A percentile compares a stretch with the other conserved stretches of the same genome.
Evolutionary conservation across 2,113 vertebrate species (phyloP).

Genomic region (Tyto alba): DNA sequence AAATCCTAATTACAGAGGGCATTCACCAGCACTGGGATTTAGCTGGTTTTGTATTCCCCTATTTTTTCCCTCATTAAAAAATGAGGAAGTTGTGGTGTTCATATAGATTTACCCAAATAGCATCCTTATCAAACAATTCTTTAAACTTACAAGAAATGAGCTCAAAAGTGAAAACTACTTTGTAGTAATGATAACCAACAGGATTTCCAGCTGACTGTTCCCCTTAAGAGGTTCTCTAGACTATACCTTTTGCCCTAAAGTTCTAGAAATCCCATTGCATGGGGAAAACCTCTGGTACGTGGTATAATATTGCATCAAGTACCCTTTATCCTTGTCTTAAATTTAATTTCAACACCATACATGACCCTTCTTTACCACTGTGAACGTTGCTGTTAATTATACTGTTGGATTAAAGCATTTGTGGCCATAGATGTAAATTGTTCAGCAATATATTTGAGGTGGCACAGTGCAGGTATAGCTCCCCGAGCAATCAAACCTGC

Average conservation of each 20-base stretch:
- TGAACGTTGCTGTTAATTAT: background rate
- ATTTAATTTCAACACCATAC: background rate
- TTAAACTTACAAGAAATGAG: background rate
- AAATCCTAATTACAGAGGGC: background rate
- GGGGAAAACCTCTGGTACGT: background rate
- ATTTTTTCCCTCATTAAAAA: background rate
- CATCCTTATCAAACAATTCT: background rate
- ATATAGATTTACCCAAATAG: background rate
- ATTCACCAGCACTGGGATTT: fast-evolving
- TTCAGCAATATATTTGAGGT: background rate
- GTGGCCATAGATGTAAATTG: background rate
- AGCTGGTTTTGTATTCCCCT: background rate
- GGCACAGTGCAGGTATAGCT: fast-evolving
- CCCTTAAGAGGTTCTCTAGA: background rate
- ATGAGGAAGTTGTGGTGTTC: background rate
- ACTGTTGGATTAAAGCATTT: background rate
- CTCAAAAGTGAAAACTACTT: background rate
- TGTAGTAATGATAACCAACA: no score
- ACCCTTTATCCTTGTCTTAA: background rate
- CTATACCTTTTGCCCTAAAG: no score
- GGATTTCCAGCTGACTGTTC: background rate
- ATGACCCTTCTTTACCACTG: background rate
- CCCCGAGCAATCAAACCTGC: background rate
- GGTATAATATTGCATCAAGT: background rate
- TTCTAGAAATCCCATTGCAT: background rate